These are phyloP conservation scores for zebrafish (Danio rerio) DNA, from an alignment of 2,113 vertebrate species.

Conservation along the genomic window DNA sequence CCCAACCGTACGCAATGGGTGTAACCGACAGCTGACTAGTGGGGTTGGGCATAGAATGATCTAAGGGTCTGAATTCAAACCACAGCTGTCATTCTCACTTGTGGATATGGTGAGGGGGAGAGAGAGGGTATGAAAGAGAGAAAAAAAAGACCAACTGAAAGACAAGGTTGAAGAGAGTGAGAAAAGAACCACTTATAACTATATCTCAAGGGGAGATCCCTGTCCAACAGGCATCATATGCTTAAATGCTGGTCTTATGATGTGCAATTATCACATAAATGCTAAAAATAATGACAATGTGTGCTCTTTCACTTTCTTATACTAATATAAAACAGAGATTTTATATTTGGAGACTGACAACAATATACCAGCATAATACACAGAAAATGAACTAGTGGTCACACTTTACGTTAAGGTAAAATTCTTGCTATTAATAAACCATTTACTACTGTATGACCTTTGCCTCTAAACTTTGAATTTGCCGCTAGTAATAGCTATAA, in stretches of 20 bases:
- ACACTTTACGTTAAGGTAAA: too few relatives aligned
- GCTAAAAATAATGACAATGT: background rate
- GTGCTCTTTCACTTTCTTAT: background rate
- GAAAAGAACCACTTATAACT: constrained; percentile 23
- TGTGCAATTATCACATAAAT: background rate
- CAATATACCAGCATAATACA: background rate
- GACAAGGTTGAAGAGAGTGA: constrained; percentile 30
- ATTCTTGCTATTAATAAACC: too few relatives aligned
- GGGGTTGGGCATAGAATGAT: constrained; percentile 66
- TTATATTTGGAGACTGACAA: background rate
- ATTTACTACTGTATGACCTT: too few relatives aligned
- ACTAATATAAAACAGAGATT: background rate
- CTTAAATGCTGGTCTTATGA: constrained; percentile 19
- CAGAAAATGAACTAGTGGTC: background rate
- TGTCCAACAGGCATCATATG: constrained; percentile 9
- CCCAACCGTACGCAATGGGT: constrained; percentile 58
- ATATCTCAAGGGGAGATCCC: background rate
- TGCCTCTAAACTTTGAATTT: too few relatives aligned
- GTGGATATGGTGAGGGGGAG: constrained; percentile 35
- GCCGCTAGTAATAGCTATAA: too few relatives aligned
- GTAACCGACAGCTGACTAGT: constrained; percentile 70
- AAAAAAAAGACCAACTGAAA: background rate
- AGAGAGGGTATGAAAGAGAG: background rate
- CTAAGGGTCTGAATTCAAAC: constrained; percentile 65
- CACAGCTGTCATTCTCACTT: constrained; percentile 71